Base-by-base conservation (phyloP, 2,113 vertebrate species). In the Sinosuthora webbiana region DNA sequence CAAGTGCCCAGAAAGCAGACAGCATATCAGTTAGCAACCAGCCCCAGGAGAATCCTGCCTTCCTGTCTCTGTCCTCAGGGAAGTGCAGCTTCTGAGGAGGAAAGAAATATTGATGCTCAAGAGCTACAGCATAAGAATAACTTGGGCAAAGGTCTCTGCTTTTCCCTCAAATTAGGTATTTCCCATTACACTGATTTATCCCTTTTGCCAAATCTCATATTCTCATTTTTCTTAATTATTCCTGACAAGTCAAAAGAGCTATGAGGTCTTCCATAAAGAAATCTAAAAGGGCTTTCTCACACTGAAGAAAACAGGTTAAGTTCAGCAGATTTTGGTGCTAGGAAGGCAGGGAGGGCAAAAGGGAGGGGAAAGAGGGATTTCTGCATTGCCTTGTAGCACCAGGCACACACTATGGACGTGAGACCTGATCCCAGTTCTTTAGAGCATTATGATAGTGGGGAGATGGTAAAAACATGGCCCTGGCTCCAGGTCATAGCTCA, bases 171-270 rank as follows among this genome's bases (percentile, higher is more conserved):
- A 70, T 70, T 42, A 37, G 35, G 71, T 49, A 44, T 63, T 91
- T 88, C 31, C 23, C 13, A 35, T 89, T 74, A 52, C 13, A 37
- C 15, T 62, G 65, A 83, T 91, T 94, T 89, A 82, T 84, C 15
- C 42, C 21, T 81, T 90, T 73, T 59, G 14, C 52, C 17, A 10
- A 69, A 31, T 21, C 13, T 56, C 33, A 64, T 31, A 39, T 59
- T 63, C 31, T 63, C 35, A 65, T 91, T 94, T 92, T 85, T 95
- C 71, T 77, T 83, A 78, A 78, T 93, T 92, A 78, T 68, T 90
- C 53, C 56, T 81, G 76, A 83, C n/a, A 85, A 67, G 27, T 56
- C 80, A 12, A 30, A 71, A 89, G 45, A 73, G 30, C 18, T 68
- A 19, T 50, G 15, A 60, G 2, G 11, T 9, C 15, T 83, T 42